Percentiles rank a stretch among this genome's conserved stretches.
phyloP scores from a whole-genome alignment of 2,113 vertebrate species.

The Sarotherodon lohbergeri region DNA sequence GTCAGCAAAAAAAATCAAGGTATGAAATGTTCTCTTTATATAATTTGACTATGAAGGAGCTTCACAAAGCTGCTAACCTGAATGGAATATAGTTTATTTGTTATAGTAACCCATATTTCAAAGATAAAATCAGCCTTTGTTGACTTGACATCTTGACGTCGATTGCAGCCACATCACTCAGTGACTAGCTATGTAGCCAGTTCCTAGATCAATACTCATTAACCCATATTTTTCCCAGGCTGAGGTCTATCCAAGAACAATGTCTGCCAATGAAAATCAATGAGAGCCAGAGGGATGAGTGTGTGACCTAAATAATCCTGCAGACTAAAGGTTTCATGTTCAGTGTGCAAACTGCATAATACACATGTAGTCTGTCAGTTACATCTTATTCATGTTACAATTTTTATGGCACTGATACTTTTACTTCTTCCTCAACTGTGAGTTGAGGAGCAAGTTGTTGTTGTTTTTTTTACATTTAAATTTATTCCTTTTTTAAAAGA shows the following conservation, averaged over 20 bases:
- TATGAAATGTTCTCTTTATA: background rate
- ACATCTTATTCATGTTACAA: background rate
- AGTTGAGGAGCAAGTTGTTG: background rate
- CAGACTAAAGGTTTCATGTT: background rate
- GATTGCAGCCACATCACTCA: background rate
- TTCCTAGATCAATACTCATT: background rate
- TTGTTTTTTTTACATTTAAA: background rate
- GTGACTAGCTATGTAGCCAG: background rate
- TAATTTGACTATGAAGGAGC: background rate
- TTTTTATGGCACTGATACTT: background rate
- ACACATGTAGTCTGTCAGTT: background rate
- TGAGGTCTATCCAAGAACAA: background rate
- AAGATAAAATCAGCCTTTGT: background rate
- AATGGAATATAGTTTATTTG: background rate
- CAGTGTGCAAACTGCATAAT: background rate
- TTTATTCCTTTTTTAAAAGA: background rate
- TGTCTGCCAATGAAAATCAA: background rate
- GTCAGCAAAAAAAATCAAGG: background rate
- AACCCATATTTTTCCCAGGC: background rate
- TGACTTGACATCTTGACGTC: background rate
- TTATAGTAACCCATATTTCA: background rate
- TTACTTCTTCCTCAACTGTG: accelerated
- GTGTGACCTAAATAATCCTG: background rate
- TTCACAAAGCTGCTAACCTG: background rate
- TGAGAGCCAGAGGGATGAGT: background rate